Conservation (phyloP, 1,140 invertebrate species). For the Venturia canescens region DNA sequence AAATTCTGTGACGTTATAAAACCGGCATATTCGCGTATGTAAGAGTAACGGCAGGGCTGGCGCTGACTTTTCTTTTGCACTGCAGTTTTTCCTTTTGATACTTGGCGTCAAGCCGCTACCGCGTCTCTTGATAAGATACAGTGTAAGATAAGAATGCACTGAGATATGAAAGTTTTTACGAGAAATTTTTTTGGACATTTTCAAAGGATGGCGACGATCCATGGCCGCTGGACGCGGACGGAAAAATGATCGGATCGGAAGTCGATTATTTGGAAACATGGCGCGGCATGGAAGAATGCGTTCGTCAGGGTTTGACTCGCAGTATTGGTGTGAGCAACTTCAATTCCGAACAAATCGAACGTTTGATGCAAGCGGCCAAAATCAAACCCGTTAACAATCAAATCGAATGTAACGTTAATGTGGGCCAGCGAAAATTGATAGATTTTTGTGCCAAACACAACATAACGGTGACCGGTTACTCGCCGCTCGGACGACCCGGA, state of each 20-base stretch:
- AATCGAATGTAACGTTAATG: conserved; percentile 86
- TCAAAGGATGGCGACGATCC: conserved; percentile 72
- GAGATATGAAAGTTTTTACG: neutral
- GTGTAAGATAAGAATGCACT: too few relatives aligned
- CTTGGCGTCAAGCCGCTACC: too few relatives aligned
- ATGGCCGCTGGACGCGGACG: conserved; percentile 73
- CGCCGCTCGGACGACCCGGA: conserved; percentile 84
- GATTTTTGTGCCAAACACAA: conserved; percentile 80
- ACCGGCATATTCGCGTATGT: too few relatives aligned
- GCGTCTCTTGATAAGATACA: too few relatives aligned
- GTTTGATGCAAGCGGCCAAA: conserved; percentile 80
- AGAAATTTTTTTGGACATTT: neutral
- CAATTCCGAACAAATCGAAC: conserved; percentile 86
- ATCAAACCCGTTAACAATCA: conserved; percentile 88
- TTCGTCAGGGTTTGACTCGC: conserved; percentile 82
- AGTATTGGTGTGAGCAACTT: conserved; percentile 96
- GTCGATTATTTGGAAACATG: conserved; percentile 83
- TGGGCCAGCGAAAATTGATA: conserved; percentile 82
- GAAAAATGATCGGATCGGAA: conserved; percentile 71
- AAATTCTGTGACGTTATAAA: too few relatives aligned
- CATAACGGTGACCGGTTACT: conserved; percentile 84
- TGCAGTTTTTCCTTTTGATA: too few relatives aligned
- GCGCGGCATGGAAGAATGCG: conserved; percentile 85
- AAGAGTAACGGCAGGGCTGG: too few relatives aligned
- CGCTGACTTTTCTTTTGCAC: too few relatives aligned